Conservation (phyloP, 2,888 invertebrate genomes). For the Euspilapteryx auroguttella region DNA sequence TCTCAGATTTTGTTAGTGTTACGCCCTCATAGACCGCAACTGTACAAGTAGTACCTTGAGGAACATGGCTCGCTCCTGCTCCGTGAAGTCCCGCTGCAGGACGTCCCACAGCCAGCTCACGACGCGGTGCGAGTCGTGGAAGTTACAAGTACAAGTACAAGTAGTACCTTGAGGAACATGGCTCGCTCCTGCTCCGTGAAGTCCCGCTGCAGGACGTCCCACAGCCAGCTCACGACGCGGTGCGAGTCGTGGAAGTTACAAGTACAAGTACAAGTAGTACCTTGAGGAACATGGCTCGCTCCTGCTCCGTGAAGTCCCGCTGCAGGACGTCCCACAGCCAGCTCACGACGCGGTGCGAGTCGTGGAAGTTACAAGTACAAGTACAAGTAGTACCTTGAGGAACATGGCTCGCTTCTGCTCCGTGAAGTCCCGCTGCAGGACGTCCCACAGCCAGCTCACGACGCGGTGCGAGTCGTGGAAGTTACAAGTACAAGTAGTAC, state of each 20-base stretch:
- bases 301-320: no score
- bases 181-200: slow-evolving; percentile 83
- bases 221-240: slow-evolving; percentile 92
- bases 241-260: no score
- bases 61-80: slow-evolving; percentile 83
- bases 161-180: slow-evolving; percentile 77
- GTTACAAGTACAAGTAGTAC: slow-evolving; percentile 98
- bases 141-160: slow-evolving; percentile 61
- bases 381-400: slow-evolving; percentile 72
- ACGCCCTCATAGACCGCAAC: no score
- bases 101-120: slow-evolving; percentile 95
- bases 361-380: slow-evolving; percentile 78
- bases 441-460: slow-evolving; percentile 98
- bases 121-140: slow-evolving; percentile 88
- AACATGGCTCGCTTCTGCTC: slow-evolving; percentile 92
- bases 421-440: slow-evolving; percentile 91
- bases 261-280: no score
- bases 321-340: slow-evolving; percentile 99
- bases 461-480: slow-evolving; percentile 98
- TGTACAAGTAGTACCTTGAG: slow-evolving; percentile 63
- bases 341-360: slow-evolving; percentile 93
- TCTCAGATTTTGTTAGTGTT: no score
- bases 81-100: slow-evolving; percentile 82
- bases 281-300: no score
- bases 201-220: slow-evolving; percentile 89